These are phyloP conservation scores for Nerophis ophidion DNA, from an alignment of 2,113 vertebrate genomes.

Conservation along the genomic window DNA sequence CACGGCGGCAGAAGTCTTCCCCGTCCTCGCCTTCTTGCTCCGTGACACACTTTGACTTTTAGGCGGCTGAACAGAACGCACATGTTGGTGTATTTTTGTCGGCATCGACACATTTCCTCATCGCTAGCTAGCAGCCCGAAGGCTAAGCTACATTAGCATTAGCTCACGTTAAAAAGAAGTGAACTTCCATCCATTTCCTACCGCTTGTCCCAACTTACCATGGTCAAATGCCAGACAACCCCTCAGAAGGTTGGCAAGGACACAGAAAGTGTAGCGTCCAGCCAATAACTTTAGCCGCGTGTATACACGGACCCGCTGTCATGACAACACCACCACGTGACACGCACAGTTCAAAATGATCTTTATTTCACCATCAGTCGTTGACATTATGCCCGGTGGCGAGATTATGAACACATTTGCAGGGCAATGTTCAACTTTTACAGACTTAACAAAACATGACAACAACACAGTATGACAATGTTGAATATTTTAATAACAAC, in stretches of 20 bases:
- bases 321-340: slow-evolving; percentile 29
- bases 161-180: fast-evolving
- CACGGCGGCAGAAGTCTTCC: slow-evolving; percentile 14
- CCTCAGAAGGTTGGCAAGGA: neutral
- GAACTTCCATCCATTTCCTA: too few species aligned
- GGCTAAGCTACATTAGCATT: slow-evolving; percentile 14
- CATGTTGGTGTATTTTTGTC: too few species aligned
- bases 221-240: neutral
- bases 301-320: slow-evolving; percentile 9
- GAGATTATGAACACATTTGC: too few species aligned
- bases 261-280: neutral
- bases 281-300: neutral
- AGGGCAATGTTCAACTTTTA: too few species aligned
- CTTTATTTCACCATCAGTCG: neutral
- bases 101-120: too few species aligned
- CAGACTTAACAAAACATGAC: neutral
- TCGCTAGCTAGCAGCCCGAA: neutral
- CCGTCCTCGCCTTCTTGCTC: slow-evolving; percentile 25
- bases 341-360: neutral
- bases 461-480: neutral
- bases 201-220: slow-evolving; percentile 27
- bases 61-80: slow-evolving; percentile 18
- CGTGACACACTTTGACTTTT: slow-evolving; percentile 15
- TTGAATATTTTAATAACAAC: neutral
- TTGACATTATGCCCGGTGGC: too few species aligned